Base-by-base conservation (phyloP, 2,113 vertebrate genomes). In the Pelusios castaneus region DNA sequence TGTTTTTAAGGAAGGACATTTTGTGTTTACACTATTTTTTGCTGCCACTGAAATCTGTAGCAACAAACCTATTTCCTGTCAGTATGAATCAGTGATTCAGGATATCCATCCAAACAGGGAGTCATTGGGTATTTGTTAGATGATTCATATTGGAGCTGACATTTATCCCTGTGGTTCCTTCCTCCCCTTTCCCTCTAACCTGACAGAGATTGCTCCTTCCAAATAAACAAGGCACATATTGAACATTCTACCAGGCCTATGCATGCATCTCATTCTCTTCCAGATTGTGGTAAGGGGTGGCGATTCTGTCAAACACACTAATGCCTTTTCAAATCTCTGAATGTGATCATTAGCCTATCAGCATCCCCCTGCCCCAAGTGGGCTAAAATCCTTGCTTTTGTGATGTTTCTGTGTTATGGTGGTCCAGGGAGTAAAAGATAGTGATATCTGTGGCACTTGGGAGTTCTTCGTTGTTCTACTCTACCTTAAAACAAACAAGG, bases 81-180 rank as follows among this genome's bases (percentile, higher is more conserved):
- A 78, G 91, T 79, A 56, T 89, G 92, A 92, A 92, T 85, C 85
- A 93, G 87, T 97, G 97, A 97, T 92, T 97, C 97, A 97, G 97
- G 96, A 91, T 89, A 45, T 96, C 92, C 97, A 89, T 97, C 92
- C 97, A 92, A 92, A 95, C 88, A 97, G 49, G 38, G 75, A 88
- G 94, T 75, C 9, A 1, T 80, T 43, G 87, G 89, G 85, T 79
- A 63, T 70, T 58, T 89, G 54, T 70, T 29, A 80, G 0, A 45
- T 97, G 97, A 97, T 96, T 97, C 96, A 41, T 78, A 84, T 87
- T 75, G 60, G 95, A 96, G 91, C 85, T 97, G 97, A 96, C 96
- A 93, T 93, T 95, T 96, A 89, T 96, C 92, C 90, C 76, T 76
- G 12, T 5, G 34, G 6, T 49, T 1, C 22, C 83, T 87, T n/a